A percentile compares a stretch with the other conserved stretches of the same genome.
These are phyloP conservation scores for Panagrolaimus sp. DNA, from an alignment of 1,140 invertebrate genomes.

Conservation along the genomic window DNA sequence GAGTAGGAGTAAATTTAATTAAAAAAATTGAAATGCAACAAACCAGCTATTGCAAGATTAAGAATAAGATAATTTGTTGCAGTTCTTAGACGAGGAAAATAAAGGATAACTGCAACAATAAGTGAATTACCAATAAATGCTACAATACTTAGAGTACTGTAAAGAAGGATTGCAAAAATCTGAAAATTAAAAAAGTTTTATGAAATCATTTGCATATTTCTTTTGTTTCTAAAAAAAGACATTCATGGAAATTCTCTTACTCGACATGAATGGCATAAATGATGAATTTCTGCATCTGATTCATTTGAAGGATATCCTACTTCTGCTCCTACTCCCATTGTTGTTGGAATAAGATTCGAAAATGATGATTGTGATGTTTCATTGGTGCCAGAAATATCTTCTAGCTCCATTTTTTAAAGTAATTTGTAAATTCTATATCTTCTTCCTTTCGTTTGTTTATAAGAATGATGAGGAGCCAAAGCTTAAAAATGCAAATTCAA, in stretches of 20 bases:
- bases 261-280: conserved; percentile 13
- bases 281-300: background rate
- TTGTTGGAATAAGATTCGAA: background rate
- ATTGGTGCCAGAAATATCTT: background rate
- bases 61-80: conserved; percentile 52
- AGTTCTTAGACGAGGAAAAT: conserved; percentile 50
- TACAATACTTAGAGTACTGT: conserved; percentile 45
- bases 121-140: conserved; percentile 52
- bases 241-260: background rate
- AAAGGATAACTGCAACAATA: conserved; percentile 54
- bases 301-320: background rate
- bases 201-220: background rate
- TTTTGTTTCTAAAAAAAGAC: no score
- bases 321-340: no score
- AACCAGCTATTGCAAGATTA: conserved; percentile 38
- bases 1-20: background rate
- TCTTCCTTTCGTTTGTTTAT: no score
- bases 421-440: no score
- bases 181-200: conserved; percentile 17
- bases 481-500: no score
- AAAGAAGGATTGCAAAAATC: conserved; percentile 52
- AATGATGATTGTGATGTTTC: background rate
- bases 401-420: no score
- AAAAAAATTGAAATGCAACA: background rate
- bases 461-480: no score